Conservation (phyloP, 2,113 vertebrate genomes). For the Vidua macroura region DNA sequence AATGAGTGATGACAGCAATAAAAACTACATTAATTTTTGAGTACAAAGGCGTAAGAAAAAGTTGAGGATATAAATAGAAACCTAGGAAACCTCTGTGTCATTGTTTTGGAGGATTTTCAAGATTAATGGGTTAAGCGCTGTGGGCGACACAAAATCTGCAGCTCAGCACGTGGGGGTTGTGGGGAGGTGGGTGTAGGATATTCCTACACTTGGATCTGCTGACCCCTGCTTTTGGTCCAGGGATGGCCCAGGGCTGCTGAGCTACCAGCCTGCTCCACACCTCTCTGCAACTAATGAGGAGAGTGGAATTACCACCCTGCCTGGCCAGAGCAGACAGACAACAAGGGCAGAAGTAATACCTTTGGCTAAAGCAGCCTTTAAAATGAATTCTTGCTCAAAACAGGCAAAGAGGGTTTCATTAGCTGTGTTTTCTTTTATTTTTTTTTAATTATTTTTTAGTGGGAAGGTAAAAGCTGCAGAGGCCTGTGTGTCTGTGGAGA, state of each 20-base stretch:
- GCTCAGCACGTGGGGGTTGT: neutral
- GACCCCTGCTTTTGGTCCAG: rapidly evolving
- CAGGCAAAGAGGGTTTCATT: conserved; percentile 23
- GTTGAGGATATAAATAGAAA: conserved; percentile 57
- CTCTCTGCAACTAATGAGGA: neutral
- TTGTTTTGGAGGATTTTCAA: conserved; percentile 28
- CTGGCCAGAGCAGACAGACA: neutral
- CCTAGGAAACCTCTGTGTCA: neutral
- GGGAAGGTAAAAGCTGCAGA: conserved; percentile 35
- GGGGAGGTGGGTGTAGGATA: neutral
- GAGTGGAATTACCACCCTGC: neutral
- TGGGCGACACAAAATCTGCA: neutral
- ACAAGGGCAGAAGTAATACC: neutral
- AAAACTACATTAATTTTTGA: conserved; percentile 52
- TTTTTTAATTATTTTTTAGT: conserved; percentile 36
- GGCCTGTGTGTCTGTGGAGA: conserved; percentile 81
- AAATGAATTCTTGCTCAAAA: conserved; percentile 20
- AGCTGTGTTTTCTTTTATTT: neutral
- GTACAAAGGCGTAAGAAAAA: conserved; percentile 60
- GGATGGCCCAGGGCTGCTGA: neutral
- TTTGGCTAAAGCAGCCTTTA: neutral
- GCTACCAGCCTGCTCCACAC: rapidly evolving
- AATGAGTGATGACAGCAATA: conserved; percentile 42
- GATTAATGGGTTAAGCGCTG: conserved; percentile 49
- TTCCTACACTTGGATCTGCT: neutral